Percentiles rank a stretch among this genome's conserved stretches.
These are phyloP conservation scores for Charina bottae DNA, from an alignment of 2,113 vertebrate genomes.

Conservation along the genomic window DNA sequence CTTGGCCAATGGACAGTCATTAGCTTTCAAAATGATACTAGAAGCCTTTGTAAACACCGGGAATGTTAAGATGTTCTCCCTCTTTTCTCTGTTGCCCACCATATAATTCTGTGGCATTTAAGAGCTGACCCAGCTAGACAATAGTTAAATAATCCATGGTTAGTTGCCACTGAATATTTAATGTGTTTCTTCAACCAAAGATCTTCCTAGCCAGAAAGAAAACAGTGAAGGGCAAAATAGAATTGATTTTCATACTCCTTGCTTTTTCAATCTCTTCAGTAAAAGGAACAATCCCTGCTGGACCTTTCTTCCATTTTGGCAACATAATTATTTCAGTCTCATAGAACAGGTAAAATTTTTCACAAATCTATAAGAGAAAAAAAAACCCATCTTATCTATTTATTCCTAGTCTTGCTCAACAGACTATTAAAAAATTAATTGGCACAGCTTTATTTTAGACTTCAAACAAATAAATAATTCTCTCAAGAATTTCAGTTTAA, in stretches of 20 bases:
- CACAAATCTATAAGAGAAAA: background rate
- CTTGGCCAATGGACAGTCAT: background rate
- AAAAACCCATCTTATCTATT: background rate
- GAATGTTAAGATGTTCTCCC: background rate
- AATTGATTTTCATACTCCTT: background rate
- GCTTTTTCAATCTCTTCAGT: background rate
- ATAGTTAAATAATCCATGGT: conserved; percentile 5
- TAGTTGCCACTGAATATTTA: conserved; percentile 15
- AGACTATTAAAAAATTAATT: conserved; percentile 14
- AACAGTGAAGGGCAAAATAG: background rate
- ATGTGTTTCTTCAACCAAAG: conserved; percentile 20
- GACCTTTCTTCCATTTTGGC: background rate
- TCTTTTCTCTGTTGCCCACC: background rate
- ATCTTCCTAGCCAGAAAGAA: background rate
- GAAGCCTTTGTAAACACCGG: background rate
- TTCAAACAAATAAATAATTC: background rate
- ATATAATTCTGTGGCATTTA: background rate
- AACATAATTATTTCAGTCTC: background rate
- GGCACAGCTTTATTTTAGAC: background rate
- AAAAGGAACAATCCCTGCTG: background rate
- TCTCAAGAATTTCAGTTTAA: background rate
- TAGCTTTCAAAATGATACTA: background rate
- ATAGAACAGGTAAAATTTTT: background rate
- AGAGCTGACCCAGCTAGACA: conserved; percentile 1
- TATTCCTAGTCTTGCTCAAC: background rate